Conservation (phyloP, 2,113 vertebrate species). For the Bos taurus region ARS-UCD2.0 NC_037357.1:11220001-11220500, state of each 20-base stretch:
- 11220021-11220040: constrained; percentile 62
- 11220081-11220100: constrained; percentile 66
- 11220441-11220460: not conserved
- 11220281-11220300: constrained; percentile 62
- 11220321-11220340: constrained; percentile 57
- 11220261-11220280: constrained; percentile 62
- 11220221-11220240: constrained; percentile 57
- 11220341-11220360: constrained; percentile 65
- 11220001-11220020: constrained; percentile 58
- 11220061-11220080: constrained; percentile 65
- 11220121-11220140: constrained; percentile 59
- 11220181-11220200: constrained; percentile 58
- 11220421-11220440: constrained; percentile 31
- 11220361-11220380: constrained; percentile 33
- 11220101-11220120: constrained; percentile 48
- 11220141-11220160: constrained; percentile 62
- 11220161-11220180: constrained; percentile 71
- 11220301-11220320: constrained; percentile 67
- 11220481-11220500: constrained; percentile 23
- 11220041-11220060: constrained; percentile 71
- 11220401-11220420: not conserved
- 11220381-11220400: not conserved
- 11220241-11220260: constrained; percentile 52
- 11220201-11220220: constrained; percentile 66
- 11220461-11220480: constrained; percentile 24